Conservation (phyloP, 2,797 vertebrate species). For the Mastacembelus armatus region DNA sequence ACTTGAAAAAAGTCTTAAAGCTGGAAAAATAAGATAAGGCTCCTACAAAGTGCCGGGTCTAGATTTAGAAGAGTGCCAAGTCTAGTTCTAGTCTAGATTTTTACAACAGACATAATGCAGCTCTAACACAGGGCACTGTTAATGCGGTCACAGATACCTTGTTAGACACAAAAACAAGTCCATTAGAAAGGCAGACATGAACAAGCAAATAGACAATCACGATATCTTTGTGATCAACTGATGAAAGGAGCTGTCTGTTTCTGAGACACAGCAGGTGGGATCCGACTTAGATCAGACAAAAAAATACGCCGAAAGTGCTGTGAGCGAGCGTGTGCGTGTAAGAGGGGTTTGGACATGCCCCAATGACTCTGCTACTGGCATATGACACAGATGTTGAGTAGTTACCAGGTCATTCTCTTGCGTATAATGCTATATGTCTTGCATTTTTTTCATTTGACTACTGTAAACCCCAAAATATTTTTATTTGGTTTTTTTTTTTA, state of each 20-base stretch:
- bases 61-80: no score
- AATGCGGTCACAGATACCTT: conserved; percentile 2
- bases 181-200: conserved; percentile 21
- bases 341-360: conserved; percentile 11
- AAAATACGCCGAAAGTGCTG: conserved; percentile 31
- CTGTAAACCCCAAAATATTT: background rate
- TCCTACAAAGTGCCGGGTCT: conserved; percentile 11
- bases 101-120: conserved; percentile 3
- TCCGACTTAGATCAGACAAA: conserved; percentile 49
- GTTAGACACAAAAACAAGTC: conserved; percentile 3
- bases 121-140: background rate
- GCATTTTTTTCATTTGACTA: background rate
- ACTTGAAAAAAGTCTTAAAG: background rate
- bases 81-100: no score
- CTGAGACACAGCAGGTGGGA: conserved; percentile 48
- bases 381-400: conserved; percentile 65
- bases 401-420: conserved; percentile 37
- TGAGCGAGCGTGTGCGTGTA: conserved; percentile 14
- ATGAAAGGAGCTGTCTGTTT: conserved; percentile 62
- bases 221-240: conserved; percentile 30
- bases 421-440: background rate
- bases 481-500: background rate
- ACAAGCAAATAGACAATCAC: background rate
- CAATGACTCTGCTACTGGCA: conserved; percentile 56
- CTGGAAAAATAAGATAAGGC: background rate